Conservation (phyloP, 2,797 vertebrate genomes). For the Octomys mimax region DNA sequence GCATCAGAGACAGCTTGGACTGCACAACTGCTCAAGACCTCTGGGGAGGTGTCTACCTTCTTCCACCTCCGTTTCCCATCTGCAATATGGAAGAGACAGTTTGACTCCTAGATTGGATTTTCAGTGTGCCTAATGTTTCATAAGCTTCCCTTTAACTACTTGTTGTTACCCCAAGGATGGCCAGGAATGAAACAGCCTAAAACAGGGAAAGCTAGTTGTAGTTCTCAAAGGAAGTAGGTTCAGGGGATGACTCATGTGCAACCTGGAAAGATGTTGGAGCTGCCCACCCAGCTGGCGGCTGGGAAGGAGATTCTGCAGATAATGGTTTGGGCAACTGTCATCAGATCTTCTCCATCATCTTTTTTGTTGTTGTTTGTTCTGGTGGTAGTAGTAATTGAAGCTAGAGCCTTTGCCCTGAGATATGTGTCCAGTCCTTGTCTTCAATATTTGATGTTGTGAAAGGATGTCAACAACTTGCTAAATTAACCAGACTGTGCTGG, state of each 20-base stretch:
- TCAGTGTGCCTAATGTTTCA: not conserved
- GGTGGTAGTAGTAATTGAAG: not conserved
- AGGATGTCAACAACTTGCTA: not conserved
- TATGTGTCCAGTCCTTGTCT: not conserved
- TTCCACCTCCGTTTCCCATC: not conserved
- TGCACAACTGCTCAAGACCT: not conserved
- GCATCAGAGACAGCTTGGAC: not conserved
- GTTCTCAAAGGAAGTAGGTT: not conserved
- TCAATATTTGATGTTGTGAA: not conserved
- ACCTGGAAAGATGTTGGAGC: not conserved
- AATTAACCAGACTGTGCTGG: not conserved
- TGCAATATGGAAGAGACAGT: not conserved
- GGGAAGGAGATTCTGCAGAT: not conserved
- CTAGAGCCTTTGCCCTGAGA: not conserved
- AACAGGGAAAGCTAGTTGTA: not conserved
- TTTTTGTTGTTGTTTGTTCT: not conserved
- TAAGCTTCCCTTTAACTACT: not conserved
- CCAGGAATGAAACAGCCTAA: not conserved
- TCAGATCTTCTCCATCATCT: not conserved
- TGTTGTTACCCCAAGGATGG: not conserved
- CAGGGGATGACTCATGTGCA: not conserved
- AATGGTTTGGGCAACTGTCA: not conserved
- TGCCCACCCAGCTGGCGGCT: not conserved
- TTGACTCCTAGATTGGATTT: slow-evolving; percentile 5
- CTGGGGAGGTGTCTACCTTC: not conserved